These are phyloP conservation scores for Hemitrygon akajei DNA, from an alignment of 2,797 vertebrate genomes.

Conservation along the genomic window DNA sequence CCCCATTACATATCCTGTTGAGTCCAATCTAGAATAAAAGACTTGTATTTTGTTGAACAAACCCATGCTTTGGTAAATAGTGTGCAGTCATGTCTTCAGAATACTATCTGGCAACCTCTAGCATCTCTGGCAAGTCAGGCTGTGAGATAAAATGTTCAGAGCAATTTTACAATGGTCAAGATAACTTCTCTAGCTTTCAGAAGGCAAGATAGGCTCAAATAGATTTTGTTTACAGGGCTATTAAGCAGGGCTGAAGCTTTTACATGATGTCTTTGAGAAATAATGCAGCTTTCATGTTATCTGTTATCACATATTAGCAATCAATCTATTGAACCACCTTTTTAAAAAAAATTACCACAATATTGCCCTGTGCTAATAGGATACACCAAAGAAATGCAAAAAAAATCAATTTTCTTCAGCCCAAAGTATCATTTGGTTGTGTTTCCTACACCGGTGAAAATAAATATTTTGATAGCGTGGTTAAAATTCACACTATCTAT, in stretches of 20 bases:
- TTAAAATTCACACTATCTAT: no score
- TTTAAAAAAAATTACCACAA: not conserved
- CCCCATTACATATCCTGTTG: not conserved
- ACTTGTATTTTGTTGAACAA: not conserved
- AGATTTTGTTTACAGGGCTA: conserved; percentile 11
- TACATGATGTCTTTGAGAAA: not conserved
- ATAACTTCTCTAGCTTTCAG: not conserved
- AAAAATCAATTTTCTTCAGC: not conserved
- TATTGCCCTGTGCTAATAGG: not conserved
- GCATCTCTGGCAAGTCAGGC: conserved; percentile 11
- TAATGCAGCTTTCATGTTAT: not conserved
- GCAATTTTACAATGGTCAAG: conserved; percentile 13
- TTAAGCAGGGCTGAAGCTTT: not conserved
- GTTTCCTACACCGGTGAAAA: no score
- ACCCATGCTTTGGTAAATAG: conserved; percentile 9
- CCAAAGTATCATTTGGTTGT: no score
- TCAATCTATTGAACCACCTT: not conserved
- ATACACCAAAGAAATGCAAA: not conserved
- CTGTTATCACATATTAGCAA: not conserved
- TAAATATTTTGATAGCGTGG: no score
- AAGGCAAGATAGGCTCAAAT: not conserved
- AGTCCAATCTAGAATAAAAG: not conserved
- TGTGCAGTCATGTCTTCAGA: not conserved
- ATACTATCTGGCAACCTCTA: not conserved
- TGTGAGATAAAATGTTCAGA: not conserved